Conservation (phyloP, 2,888 invertebrate species). For the Amaurobius ferox region DNA sequence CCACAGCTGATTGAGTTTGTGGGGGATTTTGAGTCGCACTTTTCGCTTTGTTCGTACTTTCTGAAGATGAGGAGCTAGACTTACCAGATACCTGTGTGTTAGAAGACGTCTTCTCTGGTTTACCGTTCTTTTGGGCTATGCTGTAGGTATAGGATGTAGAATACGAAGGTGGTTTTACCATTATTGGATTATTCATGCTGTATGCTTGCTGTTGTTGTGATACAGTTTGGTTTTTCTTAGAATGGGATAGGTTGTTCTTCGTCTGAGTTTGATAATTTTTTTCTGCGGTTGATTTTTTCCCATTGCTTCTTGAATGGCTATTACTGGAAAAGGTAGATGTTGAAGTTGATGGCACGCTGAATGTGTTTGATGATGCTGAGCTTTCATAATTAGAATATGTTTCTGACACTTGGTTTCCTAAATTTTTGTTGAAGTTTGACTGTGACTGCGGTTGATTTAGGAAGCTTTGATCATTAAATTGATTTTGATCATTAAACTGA, state of each 20-base stretch:
- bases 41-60: background rate
- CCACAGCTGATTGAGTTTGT: no score
- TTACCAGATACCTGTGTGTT: background rate
- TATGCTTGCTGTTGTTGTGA: background rate
- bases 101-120: background rate
- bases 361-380: conserved; percentile 10
- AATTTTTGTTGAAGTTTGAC: background rate
- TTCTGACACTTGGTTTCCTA: background rate
- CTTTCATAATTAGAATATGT: conserved; percentile 9
- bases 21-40: background rate
- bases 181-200: conserved; percentile 10
- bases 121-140: conserved; percentile 21
- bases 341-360: conserved; percentile 15
- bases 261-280: background rate
- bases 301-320: background rate
- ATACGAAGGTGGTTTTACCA: conserved; percentile 5
- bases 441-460: background rate
- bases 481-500: background rate
- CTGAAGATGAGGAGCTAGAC: no score
- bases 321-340: background rate
- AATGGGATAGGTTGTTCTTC: background rate
- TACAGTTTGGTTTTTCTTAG: no score
- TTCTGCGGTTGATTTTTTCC: background rate
- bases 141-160: conserved; percentile 34
- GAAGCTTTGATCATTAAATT: background rate